phyloP scores from a whole-genome alignment of 2,888 invertebrate genomes.

The Ochropleura plecta region DNA sequence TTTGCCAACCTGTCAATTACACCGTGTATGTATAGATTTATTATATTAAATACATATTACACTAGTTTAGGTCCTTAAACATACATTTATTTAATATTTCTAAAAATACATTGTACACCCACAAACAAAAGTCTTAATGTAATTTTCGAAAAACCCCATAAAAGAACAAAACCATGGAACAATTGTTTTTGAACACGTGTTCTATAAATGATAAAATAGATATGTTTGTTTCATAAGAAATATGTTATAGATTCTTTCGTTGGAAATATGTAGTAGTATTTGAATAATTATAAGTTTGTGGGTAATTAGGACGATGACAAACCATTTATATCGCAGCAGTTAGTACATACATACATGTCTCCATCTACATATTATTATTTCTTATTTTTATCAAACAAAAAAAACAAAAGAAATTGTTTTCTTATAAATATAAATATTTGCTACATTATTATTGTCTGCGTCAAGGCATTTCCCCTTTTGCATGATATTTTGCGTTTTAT shows the following conservation, averaged over 20 bases:
- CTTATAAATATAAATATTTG: slow-evolving; percentile 21
- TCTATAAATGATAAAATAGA: background rate
- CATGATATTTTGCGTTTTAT: slow-evolving; percentile 41
- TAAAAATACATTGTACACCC: slow-evolving; percentile 2
- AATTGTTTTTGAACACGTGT: background rate
- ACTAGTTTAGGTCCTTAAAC: background rate
- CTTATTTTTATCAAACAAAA: background rate
- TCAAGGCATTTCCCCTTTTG: slow-evolving; percentile 54
- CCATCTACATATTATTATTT: background rate
- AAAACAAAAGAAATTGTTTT: background rate
- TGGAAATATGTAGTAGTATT: background rate
- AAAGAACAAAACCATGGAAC: background rate
- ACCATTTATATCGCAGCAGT: background rate
- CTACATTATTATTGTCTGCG: slow-evolving; percentile 26
- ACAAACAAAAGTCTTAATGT: background rate
- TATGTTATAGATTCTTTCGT: background rate
- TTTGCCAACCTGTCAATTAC: no score
- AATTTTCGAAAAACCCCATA: background rate
- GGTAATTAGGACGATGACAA: background rate
- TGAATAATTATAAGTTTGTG: background rate
- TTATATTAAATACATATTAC: background rate
- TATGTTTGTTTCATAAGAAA: background rate
- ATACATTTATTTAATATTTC: background rate
- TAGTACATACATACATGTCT: background rate
- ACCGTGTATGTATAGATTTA: no score